A percentile compares a stretch with the other conserved stretches of the same genome.
These are phyloP conservation scores for Macrotrachela quadricornifera DNA, from an alignment of 1,140 invertebrate genomes.

Conservation along the genomic window DNA sequence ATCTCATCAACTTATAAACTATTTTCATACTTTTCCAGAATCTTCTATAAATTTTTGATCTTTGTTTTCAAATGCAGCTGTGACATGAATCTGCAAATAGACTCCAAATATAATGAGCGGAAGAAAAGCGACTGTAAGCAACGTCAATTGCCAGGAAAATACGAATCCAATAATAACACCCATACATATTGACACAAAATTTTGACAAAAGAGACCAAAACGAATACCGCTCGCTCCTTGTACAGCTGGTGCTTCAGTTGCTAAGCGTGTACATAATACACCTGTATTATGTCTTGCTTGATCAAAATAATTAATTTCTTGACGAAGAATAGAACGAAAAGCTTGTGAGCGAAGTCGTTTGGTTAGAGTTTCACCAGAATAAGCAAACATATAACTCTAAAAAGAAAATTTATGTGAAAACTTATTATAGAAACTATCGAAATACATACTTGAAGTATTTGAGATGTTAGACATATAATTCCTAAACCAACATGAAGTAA, in stretches of 20 bases:
- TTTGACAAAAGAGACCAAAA: background rate
- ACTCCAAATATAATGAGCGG: no score
- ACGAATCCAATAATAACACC: slow-evolving; percentile 49
- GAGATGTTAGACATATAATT: slow-evolving; percentile 38
- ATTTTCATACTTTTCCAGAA: background rate
- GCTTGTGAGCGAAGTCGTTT: slow-evolving; percentile 41
- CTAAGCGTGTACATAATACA: slow-evolving; percentile 48
- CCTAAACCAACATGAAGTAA: slow-evolving; percentile 46
- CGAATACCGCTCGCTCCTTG: slow-evolving; percentile 1
- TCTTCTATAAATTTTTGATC: slow-evolving; percentile 7
- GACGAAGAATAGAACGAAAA: slow-evolving; percentile 49
- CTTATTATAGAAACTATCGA: background rate
- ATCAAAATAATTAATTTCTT: slow-evolving; percentile 71
- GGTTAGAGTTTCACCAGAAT: slow-evolving; percentile 37
- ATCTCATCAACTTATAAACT: no score
- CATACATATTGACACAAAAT: slow-evolving; percentile 43
- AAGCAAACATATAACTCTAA: slow-evolving; percentile 4
- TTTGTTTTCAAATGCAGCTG: slow-evolving; percentile 1
- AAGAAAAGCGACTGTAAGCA: no score
- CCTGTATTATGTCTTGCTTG: slow-evolving; percentile 48
- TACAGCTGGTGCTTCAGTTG: background rate
- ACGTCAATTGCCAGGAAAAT: slow-evolving; percentile 42
- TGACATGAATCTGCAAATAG: no score
- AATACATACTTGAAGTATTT: slow-evolving; percentile 37
- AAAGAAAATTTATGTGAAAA: background rate